Evolutionary conservation across 2,888 invertebrate species (phyloP).

Genomic region (Flexamia atlantica): DNA sequence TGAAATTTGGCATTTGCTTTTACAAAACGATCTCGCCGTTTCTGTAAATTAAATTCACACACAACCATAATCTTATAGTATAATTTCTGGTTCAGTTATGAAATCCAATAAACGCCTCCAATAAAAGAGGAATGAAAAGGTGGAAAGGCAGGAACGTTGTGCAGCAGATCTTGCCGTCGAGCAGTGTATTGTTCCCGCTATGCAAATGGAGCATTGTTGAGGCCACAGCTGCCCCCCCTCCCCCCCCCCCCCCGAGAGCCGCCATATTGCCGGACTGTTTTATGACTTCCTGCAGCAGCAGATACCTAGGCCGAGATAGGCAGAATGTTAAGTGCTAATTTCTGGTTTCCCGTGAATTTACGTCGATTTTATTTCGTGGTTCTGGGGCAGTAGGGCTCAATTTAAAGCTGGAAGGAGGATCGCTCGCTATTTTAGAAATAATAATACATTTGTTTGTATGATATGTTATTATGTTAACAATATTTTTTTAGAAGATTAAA

Average conservation of each 20-base stretch:
- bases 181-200: slow-evolving; percentile 9
- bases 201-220: slow-evolving; percentile 25
- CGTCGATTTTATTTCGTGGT: background rate
- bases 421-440: too few species aligned
- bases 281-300: slow-evolving; percentile 37
- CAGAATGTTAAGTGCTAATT: slow-evolving; percentile 1
- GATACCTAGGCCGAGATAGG: slow-evolving; percentile 26
- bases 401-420: too few species aligned
- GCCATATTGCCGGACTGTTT: slow-evolving; percentile 44
- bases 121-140: slow-evolving; percentile 33
- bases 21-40: too few species aligned
- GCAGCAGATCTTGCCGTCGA: background rate
- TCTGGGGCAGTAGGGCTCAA: too few species aligned
- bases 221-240: slow-evolving; percentile 7
- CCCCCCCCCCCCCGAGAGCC: background rate
- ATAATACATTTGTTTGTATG: too few species aligned
- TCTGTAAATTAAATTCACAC: too few species aligned
- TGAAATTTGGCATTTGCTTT: too few species aligned
- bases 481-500: too few species aligned
- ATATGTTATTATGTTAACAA: too few species aligned
- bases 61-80: background rate
- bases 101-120: background rate
- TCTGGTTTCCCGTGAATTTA: background rate
- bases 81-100: background rate
- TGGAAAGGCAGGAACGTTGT: slow-evolving; percentile 11